A percentile compares a stretch with the other conserved stretches of the same genome.
Evolutionary conservation across 30 jellyfish, hydroid and myxozoan species (phyloP).

Genomic region (Sanderia malayensis): DNA sequence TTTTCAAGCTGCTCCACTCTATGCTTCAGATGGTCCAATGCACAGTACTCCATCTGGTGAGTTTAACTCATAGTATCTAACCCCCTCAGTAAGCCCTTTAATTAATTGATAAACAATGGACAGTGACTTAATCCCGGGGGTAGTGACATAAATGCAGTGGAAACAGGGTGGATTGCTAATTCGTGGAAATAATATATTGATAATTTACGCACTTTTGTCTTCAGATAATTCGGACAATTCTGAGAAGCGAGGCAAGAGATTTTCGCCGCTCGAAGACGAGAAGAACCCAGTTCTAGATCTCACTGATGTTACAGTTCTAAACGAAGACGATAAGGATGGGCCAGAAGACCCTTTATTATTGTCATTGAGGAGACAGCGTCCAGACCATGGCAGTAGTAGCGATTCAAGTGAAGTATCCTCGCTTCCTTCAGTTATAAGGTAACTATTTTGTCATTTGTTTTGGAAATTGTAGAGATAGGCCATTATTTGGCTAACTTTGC

Average conservation of each 20-base stretch:
- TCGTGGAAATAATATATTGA: too few relatives aligned
- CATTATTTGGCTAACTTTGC: not conserved
- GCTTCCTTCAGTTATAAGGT: slow-evolving; percentile 80
- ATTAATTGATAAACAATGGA: too few relatives aligned
- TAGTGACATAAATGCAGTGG: too few relatives aligned
- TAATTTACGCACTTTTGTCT: too few relatives aligned
- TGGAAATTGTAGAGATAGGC: too few relatives aligned
- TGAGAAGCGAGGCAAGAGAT: slow-evolving; percentile 41
- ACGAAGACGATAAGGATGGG: slow-evolving; percentile 62
- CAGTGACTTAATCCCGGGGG: too few relatives aligned
- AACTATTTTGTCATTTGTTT: too few relatives aligned
- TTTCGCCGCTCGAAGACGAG: slow-evolving; percentile 34
- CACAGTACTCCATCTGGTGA: slow-evolving; percentile 98
- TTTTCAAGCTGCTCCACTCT: slow-evolving; percentile 73
- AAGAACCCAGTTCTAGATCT: slow-evolving; percentile 50
- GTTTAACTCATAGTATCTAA: too few relatives aligned
- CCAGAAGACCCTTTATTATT: slow-evolving; percentile 61
- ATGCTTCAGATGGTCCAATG: slow-evolving; percentile 98
- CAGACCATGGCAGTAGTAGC: slow-evolving; percentile 76
- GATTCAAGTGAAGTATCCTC: slow-evolving; percentile 80
- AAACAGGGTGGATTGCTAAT: too few relatives aligned
- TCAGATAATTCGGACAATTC: slow-evolving; percentile 67
- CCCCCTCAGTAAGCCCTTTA: too few relatives aligned
- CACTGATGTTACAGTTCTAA: slow-evolving; percentile 49
- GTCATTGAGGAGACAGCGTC: slow-evolving; percentile 45